These are phyloP conservation scores for Conus betulinus DNA, from an alignment of 1,140 invertebrate genomes.

Conservation along the genomic window DNA sequence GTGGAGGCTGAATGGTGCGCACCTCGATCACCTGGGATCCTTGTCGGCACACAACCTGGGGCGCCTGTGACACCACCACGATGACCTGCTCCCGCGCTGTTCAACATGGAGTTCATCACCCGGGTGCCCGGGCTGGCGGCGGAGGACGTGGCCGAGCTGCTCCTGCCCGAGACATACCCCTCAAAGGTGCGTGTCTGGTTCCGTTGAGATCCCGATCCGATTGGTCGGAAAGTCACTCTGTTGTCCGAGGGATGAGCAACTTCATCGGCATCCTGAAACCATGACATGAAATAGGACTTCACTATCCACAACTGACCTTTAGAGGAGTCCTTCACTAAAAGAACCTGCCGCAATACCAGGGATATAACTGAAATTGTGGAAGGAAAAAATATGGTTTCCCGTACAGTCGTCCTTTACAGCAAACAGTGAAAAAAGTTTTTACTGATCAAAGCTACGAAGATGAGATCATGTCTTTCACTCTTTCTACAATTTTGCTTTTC, in stretches of 20 bases:
- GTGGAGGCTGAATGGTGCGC: not conserved
- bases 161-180: not conserved
- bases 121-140: not conserved
- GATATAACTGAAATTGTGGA: no score
- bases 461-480: no score
- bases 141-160: not conserved
- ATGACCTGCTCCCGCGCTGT: not conserved
- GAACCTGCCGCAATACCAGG: no score
- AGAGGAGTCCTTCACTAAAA: no score
- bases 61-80: not conserved
- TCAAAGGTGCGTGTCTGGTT: not conserved
- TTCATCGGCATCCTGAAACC: not conserved
- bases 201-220: not conserved
- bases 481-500: no score
- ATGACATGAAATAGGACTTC: not conserved
- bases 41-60: not conserved
- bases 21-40: not conserved
- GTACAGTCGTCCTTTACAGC: no score
- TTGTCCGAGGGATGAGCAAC: not conserved
- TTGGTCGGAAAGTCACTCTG: not conserved
- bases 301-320: not conserved
- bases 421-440: no score
- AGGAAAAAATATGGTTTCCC: no score
- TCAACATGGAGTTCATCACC: not conserved
- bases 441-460: no score